phyloP scores from a whole-genome alignment of 1,140 invertebrate species.

The Drosophila truncata region DNA sequence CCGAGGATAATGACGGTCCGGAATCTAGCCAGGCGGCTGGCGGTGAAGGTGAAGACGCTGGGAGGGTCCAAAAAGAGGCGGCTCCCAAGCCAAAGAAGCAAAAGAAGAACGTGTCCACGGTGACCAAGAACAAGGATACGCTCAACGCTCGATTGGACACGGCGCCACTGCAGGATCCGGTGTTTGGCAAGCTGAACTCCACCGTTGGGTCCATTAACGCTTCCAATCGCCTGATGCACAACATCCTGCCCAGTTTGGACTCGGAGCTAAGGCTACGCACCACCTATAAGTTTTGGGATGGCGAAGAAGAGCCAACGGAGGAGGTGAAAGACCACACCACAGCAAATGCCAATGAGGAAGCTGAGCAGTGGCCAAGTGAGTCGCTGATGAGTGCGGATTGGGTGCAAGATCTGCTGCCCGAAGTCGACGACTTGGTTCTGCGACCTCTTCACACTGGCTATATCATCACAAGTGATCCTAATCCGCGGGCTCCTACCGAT shows the following conservation, averaged over 20 bases:
- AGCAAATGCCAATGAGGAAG: neutral
- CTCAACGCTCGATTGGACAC: constrained; percentile 79
- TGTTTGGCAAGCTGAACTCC: constrained; percentile 83
- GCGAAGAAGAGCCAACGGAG: constrained; percentile 11
- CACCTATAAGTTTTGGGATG: constrained; percentile 72
- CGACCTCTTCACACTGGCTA: constrained; percentile 76
- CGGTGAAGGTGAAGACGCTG: constrained; percentile 21
- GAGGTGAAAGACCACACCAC: constrained; percentile 50
- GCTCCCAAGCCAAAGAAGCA: constrained; percentile 71
- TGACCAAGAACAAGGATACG: constrained; percentile 85
- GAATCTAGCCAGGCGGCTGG: constrained; percentile 27
- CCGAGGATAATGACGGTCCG: constrained; percentile 66
- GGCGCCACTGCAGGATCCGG: constrained; percentile 76
- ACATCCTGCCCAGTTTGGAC: constrained; percentile 71
- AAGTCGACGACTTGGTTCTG: constrained; percentile 49
- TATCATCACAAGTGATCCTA: constrained; percentile 76
- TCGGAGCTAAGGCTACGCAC: constrained; percentile 72
- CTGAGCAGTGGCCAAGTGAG: neutral
- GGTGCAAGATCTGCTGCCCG: constrained; percentile 47
- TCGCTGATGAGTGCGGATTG: constrained; percentile 46
- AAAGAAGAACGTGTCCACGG: constrained; percentile 77
- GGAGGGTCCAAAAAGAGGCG: neutral
- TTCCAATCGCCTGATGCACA: constrained; percentile 81
- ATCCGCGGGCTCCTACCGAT: constrained; percentile 32
- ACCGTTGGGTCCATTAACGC: constrained; percentile 82